phyloP scores from a whole-genome alignment of 1,140 invertebrate genomes.

The Hylaeus volcanicus region DNA sequence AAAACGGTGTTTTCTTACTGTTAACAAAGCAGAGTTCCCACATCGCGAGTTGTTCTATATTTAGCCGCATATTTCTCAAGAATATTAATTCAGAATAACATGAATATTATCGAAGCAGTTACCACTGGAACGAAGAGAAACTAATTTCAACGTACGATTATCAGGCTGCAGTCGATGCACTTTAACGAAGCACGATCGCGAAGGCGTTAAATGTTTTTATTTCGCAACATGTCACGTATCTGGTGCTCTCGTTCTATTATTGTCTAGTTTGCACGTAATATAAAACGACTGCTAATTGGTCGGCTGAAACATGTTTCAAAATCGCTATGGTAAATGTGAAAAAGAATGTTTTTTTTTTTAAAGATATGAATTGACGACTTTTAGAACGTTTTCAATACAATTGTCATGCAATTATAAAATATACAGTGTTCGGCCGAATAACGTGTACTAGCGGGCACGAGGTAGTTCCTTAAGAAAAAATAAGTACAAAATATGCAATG shows the following conservation, averaged over 20 bases:
- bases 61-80: neutral
- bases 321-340: neutral
- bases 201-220: conserved; percentile 37
- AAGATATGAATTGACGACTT: no score
- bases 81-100: neutral
- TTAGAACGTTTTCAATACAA: no score
- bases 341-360: neutral
- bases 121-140: neutral
- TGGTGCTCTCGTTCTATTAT: conserved; percentile 37
- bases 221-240: conserved; percentile 5
- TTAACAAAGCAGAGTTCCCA: no score
- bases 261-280: conserved; percentile 32
- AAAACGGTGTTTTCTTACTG: no score
- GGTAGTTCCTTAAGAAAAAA: no score
- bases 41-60: neutral
- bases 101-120: neutral
- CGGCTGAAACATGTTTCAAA: neutral
- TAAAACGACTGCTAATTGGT: conserved; percentile 19
- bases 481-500: no score
- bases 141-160: neutral
- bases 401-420: no score
- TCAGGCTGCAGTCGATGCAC: no score
- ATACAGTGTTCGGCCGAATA: no score
- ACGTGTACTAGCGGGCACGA: no score
- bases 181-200: neutral